Percentiles rank a stretch among this genome's conserved stretches.
These are phyloP conservation scores for Phalera bucephala DNA, from an alignment of 2,888 invertebrate genomes.

Conservation along the genomic window DNA sequence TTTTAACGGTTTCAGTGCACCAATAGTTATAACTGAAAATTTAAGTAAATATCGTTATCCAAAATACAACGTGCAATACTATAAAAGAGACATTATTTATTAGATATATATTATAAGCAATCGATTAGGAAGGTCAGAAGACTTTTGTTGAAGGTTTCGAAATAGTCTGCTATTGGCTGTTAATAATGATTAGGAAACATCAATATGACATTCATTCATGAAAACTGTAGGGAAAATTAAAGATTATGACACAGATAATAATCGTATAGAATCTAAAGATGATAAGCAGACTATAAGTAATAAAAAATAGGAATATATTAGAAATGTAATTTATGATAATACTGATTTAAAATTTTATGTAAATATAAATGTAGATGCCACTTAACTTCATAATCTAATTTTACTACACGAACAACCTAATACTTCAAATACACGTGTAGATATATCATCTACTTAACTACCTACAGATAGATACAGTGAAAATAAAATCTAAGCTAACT, in stretches of 20 bases:
- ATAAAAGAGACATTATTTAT: neutral
- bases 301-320: neutral
- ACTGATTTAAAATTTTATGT: conserved; percentile 20
- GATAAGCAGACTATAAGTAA: conserved; percentile 1
- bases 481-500: conserved; percentile 16
- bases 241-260: too few species aligned
- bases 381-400: neutral
- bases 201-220: too few species aligned
- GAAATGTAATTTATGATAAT: conserved; percentile 8
- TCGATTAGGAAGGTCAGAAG: neutral
- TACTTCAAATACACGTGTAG: neutral
- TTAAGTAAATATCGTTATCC: neutral
- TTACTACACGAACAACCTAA: neutral
- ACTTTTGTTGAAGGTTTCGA: neutral
- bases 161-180: conserved; percentile 33
- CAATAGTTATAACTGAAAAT: conserved; percentile 6
- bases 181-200: too few species aligned
- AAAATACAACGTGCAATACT: neutral
- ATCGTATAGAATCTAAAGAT: neutral
- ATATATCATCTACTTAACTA: neutral
- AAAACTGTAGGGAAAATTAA: neutral
- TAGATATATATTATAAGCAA: neutral
- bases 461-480: conserved; percentile 19
- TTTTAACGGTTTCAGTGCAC: conserved; percentile 28
- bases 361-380: conserved; percentile 2